These are phyloP conservation scores for Mixornis gularis DNA, from an alignment of 2,113 vertebrate genomes.

Conservation along the genomic window DNA sequence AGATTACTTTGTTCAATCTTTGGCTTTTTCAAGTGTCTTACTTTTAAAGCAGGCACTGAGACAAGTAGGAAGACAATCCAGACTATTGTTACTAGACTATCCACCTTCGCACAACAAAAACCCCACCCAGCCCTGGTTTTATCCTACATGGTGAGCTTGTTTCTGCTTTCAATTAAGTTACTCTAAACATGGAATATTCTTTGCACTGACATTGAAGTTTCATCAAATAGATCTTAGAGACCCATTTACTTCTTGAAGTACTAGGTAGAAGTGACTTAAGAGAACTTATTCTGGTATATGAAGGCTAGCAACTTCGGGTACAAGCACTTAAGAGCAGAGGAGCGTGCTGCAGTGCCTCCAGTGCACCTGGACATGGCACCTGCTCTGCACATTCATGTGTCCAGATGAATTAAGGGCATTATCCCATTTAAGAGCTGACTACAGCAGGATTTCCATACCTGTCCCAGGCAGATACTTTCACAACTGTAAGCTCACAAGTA, in stretches of 20 bases:
- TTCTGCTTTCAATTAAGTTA: not conserved
- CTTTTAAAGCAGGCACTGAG: not conserved
- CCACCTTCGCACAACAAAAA: not conserved
- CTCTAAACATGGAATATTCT: not conserved
- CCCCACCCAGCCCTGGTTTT: not conserved
- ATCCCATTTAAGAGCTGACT: not conserved
- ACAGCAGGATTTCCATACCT: not conserved
- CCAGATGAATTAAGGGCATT: not conserved
- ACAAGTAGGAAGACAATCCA: not conserved
- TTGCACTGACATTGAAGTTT: not conserved
- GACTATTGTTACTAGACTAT: not conserved
- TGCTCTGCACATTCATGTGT: rapidly evolving
- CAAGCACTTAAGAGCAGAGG: not conserved
- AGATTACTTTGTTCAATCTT: not conserved
- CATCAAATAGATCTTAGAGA: not conserved
- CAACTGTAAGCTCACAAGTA: not conserved
- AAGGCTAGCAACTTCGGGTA: too few species aligned
- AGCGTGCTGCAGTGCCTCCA: rapidly evolving
- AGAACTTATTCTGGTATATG: not conserved
- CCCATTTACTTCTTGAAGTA: not conserved
- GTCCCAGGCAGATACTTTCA: not conserved
- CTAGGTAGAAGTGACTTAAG: not conserved
- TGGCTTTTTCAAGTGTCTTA: not conserved
- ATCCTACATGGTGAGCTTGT: not conserved
- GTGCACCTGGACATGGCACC: rapidly evolving